phyloP scores from a whole-genome alignment of 2,888 invertebrate species.

The Archips xylosteana region DNA sequence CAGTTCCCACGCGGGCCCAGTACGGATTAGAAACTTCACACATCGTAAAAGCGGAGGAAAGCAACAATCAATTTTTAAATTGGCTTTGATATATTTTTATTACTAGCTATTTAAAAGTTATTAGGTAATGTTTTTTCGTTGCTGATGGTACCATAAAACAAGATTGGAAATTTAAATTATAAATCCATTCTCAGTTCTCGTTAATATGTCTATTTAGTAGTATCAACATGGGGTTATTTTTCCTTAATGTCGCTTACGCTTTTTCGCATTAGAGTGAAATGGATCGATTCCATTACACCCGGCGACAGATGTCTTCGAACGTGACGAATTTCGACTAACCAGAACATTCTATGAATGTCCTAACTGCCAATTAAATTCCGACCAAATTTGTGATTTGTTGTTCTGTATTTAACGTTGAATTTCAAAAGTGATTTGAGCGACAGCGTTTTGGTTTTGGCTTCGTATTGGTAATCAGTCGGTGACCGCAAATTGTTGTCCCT shows the following conservation, averaged over 20 bases:
- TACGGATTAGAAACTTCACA: too few species aligned
- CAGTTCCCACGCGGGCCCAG: too few species aligned
- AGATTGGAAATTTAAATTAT: too few species aligned
- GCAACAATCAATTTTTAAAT: too few species aligned
- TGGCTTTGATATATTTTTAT: too few species aligned
- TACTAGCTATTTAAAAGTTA: too few species aligned
- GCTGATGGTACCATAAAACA: too few species aligned
- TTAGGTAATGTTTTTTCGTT: too few species aligned
- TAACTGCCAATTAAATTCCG: conserved; percentile 45
- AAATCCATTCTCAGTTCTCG: too few species aligned
- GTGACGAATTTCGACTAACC: conserved; percentile 83
- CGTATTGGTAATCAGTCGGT: conserved; percentile 82
- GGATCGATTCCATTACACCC: conserved; percentile 70
- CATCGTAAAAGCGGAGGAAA: too few species aligned
- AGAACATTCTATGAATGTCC: conserved; percentile 57
- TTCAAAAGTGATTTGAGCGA: conserved; percentile 46
- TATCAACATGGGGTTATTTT: not conserved
- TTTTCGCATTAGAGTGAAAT: conserved; percentile 11
- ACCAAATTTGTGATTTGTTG: conserved; percentile 47
- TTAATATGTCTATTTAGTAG: too few species aligned
- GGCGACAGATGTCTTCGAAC: conserved; percentile 84
- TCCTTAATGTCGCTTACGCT: conserved; percentile 25
- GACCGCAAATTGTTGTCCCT: conserved; percentile 86
- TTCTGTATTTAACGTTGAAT: conserved; percentile 46
- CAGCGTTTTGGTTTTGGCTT: conserved; percentile 67